A percentile compares a stretch with the other conserved stretches of the same genome.
Conservation (phyloP, 2,113 vertebrate species). For the Silurus glanis region DNA sequence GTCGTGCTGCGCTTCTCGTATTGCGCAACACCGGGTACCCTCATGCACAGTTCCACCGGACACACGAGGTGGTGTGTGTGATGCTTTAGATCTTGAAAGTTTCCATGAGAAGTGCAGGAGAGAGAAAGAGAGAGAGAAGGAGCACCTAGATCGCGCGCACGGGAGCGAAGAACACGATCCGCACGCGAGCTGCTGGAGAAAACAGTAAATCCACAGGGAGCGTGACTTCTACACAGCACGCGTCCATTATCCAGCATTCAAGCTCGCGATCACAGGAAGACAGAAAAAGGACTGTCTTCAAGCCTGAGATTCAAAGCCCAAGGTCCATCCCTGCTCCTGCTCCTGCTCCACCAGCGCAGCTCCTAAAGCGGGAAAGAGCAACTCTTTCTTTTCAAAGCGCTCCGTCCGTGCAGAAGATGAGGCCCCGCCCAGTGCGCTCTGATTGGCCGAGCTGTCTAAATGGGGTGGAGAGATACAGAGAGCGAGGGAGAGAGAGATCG, state of each 20-base stretch:
- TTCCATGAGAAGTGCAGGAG: not conserved
- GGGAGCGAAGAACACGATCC: not conserved
- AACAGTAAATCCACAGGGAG: conserved; percentile 46
- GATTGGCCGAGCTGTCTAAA: conserved; percentile 64
- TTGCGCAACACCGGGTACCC: not conserved
- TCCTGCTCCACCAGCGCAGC: not conserved
- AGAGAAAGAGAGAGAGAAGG: no score
- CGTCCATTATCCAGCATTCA: conserved; percentile 28
- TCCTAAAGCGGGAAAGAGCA: conserved; percentile 53
- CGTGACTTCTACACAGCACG: conserved; percentile 29
- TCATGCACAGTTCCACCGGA: not conserved
- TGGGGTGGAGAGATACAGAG: conserved; percentile 3
- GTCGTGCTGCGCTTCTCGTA: not conserved
- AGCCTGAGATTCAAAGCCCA: no score
- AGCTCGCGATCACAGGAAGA: not conserved
- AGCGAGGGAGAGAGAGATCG: conserved; percentile 26
- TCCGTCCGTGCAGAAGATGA: conserved; percentile 47
- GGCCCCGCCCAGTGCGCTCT: conserved; percentile 60
- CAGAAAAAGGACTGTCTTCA: not conserved
- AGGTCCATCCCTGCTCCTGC: not conserved
- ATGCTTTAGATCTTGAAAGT: no score
- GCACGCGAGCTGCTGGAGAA: not conserved
- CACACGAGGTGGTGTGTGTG: no score
- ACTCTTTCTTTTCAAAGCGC: conserved; percentile 63
- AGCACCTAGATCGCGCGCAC: not conserved